Base-by-base conservation (phyloP, 2,888 invertebrate genomes). In the Neoascia interrupta region DNA sequence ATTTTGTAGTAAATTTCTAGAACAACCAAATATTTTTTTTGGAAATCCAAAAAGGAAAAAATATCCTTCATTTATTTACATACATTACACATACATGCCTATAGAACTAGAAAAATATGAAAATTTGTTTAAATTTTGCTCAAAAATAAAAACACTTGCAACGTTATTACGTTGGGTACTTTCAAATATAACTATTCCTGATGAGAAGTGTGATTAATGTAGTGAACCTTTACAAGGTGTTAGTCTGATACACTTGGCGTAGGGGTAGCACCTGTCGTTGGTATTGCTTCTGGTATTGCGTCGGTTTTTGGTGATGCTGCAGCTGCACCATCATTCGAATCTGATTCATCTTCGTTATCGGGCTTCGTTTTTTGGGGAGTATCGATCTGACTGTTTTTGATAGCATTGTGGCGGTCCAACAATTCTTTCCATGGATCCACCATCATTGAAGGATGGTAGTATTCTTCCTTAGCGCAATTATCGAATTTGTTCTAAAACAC, bases 351-450 rank as follows among this genome's bases (percentile, higher is more conserved):
- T 18, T n/a, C 36, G 18, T 45, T 23, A 34, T 6, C 66, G 11
- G 4, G 34, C 43, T 23, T 21, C 18, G 49, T 23, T 19, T 23
- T 19, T 11, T 54, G 36, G 31, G 76, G 70, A 8, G 68, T 13
- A 26, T 72, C 66, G 26, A 83, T 75, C 34, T 79, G 63, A 64
- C 84, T 85, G 11, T 82, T 81, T 11, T 83, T 76, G 19, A 87
- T 84, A 1, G 86, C 84, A 60, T 83, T 82, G 36, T 85, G 82
- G 0, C 87, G 84, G 21, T 85, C 83, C 70, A 86, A 81, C 2
- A 88, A 66, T 1, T 86, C 85, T 0, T 74, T 81, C 88, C 88
- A 88, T 0, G 88, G 88, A 75, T 88, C 88, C 51, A 86, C 85
- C 0, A 88, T 72, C 87, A 88, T 88, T 0, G 87, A 85, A 1